Conservation (phyloP, 2,113 vertebrate genomes). For the Chamaetylas fuelleborni region DNA sequence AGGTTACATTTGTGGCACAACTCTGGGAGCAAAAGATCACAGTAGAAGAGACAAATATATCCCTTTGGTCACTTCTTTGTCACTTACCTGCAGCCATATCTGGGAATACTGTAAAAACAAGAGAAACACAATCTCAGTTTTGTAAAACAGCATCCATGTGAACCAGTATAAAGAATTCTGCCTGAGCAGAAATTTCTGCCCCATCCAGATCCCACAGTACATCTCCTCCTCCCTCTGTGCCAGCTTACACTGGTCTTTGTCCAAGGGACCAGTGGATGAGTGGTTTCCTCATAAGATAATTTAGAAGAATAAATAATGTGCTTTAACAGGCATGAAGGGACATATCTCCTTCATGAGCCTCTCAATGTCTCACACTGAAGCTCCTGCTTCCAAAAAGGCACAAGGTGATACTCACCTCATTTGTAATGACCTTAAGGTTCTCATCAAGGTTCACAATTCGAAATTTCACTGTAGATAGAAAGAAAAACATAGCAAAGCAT, state of each 20-base stretch:
- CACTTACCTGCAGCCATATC: slow-evolving; percentile 39
- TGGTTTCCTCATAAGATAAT: neutral
- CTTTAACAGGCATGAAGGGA: neutral
- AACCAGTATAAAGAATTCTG: neutral
- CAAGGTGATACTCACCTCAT: neutral
- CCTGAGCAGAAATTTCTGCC: neutral
- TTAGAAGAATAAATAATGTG: neutral
- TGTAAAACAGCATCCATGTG: neutral
- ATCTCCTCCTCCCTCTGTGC: neutral
- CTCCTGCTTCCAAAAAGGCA: neutral
- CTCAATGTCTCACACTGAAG: neutral
- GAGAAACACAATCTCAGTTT: slow-evolving; percentile 5
- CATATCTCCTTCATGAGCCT: neutral
- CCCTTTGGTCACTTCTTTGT: neutral
- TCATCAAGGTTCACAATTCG: slow-evolving; percentile 32
- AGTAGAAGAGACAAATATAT: neutral
- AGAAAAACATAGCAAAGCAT: neutral
- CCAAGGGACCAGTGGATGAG: neutral
- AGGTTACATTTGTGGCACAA: neutral
- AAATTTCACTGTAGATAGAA: slow-evolving; percentile 39
- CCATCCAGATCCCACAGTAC: neutral
- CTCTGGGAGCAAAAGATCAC: neutral
- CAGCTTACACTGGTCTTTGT: neutral
- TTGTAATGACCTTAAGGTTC: slow-evolving; percentile 27
- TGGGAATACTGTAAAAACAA: slow-evolving; percentile 29